phyloP scores from a whole-genome alignment of 1,140 invertebrate genomes.

The Acromyrmex echinatior region DNA sequence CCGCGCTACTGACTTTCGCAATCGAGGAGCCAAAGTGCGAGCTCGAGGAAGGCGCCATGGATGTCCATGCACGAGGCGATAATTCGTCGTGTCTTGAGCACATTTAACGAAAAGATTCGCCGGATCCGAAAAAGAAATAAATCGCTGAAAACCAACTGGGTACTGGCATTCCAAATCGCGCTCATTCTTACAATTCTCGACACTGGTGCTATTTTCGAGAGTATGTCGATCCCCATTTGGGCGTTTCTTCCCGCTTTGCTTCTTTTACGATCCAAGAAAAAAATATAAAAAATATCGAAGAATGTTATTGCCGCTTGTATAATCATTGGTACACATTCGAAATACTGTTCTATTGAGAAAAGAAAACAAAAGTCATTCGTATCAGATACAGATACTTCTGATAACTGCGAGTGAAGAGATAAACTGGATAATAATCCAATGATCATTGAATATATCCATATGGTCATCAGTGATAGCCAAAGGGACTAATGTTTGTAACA shows the following conservation, averaged over 20 bases:
- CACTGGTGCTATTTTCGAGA: conserved; percentile 39
- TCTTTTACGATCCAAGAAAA: background rate
- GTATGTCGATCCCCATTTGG: background rate
- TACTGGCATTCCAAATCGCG: conserved; percentile 28
- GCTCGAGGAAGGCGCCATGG: conserved; percentile 40
- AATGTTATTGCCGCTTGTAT: background rate
- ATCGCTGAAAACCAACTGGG: conserved; percentile 59
- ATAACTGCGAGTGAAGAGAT: too few species aligned
- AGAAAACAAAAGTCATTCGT: background rate
- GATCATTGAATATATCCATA: conserved; percentile 6
- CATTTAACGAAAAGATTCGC: conserved; percentile 37
- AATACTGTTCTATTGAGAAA: background rate
- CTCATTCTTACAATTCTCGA: conserved; percentile 40
- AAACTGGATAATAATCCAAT: background rate
- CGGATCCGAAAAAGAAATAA: conserved; percentile 43
- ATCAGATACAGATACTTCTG: background rate
- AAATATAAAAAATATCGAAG: background rate
- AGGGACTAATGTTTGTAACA: conserved; percentile 49
- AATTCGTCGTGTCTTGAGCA: conserved; percentile 53
- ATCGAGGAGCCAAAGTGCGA: conserved; percentile 30
- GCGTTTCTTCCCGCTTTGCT: conserved; percentile 9
- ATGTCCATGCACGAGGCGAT: conserved; percentile 28
- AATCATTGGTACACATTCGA: conserved; percentile 4
- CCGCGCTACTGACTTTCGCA: background rate
- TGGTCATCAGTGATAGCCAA: background rate